phyloP scores from a whole-genome alignment of 2,888 invertebrate genomes.

The Halocaridina rubra region DNA sequence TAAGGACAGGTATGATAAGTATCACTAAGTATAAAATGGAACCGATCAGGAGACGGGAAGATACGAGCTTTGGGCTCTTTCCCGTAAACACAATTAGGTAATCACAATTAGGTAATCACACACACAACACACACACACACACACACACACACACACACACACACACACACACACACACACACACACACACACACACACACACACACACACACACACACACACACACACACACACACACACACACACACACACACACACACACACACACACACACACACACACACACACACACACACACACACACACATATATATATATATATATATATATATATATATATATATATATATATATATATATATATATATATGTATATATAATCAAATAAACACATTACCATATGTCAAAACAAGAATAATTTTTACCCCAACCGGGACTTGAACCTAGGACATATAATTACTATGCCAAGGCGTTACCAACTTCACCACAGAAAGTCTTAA shows the following conservation, averaged over 20 bases:
- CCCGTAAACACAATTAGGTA: too few species aligned
- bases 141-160: not conserved
- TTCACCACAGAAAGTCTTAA: too few species aligned
- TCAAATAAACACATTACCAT: too few species aligned
- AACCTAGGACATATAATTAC: too few species aligned
- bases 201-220: not conserved
- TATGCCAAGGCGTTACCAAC: too few species aligned
- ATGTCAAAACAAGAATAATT: too few species aligned
- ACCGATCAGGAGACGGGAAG: too few species aligned
- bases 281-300: not conserved
- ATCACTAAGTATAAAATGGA: too few species aligned
- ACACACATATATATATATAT: slow-evolving; percentile 8
- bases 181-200: not conserved
- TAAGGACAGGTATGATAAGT: too few species aligned
- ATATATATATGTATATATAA: not conserved
- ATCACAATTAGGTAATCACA: too few species aligned
- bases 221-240: slow-evolving; percentile 1
- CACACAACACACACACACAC: not conserved
- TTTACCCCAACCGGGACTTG: too few species aligned
- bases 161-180: slow-evolving; percentile 1
- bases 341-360: not conserved
- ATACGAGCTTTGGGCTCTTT: too few species aligned
- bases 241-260: slow-evolving; percentile 1
- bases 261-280: not conserved
- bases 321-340: slow-evolving; percentile 4